Evolutionary conservation across 2,113 vertebrate species (phyloP), one percentile per base, ranked within the genome.

Genomic region (Lucifuga dentata): DNA sequence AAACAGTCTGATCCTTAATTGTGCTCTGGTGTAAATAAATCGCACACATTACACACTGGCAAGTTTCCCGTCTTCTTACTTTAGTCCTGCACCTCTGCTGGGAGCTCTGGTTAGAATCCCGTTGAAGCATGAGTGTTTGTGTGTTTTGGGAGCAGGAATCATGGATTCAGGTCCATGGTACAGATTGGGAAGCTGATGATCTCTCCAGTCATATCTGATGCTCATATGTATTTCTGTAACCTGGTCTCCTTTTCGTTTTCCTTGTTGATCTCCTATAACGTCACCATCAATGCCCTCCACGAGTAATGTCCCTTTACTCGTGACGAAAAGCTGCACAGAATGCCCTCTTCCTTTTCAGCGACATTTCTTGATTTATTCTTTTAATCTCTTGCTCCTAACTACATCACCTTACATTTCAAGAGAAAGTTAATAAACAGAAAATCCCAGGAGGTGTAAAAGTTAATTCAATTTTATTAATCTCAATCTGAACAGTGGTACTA

Each of bases 1-100:
- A 77, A 76, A 84, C 57, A 33, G 23, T 23, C 2, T 13, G 68
- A 73, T 78, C 79, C 78, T 77, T 87, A 84, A 87, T 75, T 76
- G 73, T 78, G 24, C 67, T 61, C 62, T 69, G 26, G 16, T 75
- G 86, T 78, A 86, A 86, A 90, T 87, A 86, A 89, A 85, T 80
- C 59, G n/a, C n/a, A 60, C 40, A 20, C 76, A 81, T 64, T 57
- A 57, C 48, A 53, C 44, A 53, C 29, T 23, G 71, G 43, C 10
- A 17, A 46, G 40, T 17, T 11, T 78, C 45, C 52, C 38, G 19
- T 40, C 48, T 48, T 5, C 46, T 49, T 20, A 74, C 56, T 72
- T 74, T 72, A 78, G 65, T 48, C 21, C 39, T 17, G 17, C 35
- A 23, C 10, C 52, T 45, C 60, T 32, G 57, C 24, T 11, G 13